These are phyloP conservation scores for Lordiphosa stackelbergi DNA, from an alignment of 1,140 invertebrate species.

Conservation along the genomic window DNA sequence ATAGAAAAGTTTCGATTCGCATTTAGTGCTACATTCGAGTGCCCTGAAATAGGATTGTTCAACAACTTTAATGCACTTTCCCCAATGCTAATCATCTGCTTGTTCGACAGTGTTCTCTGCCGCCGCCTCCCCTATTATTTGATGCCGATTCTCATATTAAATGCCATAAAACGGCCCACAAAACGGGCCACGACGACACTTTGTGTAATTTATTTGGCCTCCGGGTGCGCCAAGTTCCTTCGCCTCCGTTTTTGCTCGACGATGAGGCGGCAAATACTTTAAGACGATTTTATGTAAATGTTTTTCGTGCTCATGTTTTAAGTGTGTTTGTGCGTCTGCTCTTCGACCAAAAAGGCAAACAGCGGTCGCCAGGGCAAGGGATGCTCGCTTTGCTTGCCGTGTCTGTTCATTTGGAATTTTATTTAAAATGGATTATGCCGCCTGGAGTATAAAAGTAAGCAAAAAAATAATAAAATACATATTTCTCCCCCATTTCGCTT, in stretches of 20 bases:
- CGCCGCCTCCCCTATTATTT: slow-evolving; percentile 8
- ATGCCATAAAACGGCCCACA: slow-evolving; percentile 70
- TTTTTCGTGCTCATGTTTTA: slow-evolving; percentile 75
- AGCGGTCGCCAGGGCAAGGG: slow-evolving; percentile 39
- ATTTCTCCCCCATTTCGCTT: slow-evolving; percentile 29
- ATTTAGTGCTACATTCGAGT: slow-evolving; percentile 41
- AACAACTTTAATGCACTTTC: slow-evolving; percentile 48
- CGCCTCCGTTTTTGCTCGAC: slow-evolving; percentile 23
- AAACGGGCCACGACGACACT: slow-evolving; percentile 60
- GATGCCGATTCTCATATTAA: slow-evolving; percentile 42
- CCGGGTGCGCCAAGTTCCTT: slow-evolving; percentile 44
- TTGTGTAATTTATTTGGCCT: slow-evolving; percentile 72
- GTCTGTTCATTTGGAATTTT: slow-evolving; percentile 73
- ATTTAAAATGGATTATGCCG: slow-evolving; percentile 73
- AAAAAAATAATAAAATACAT: slow-evolving; percentile 38
- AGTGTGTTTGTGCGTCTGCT: slow-evolving; percentile 63
- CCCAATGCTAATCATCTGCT: slow-evolving; percentile 26
- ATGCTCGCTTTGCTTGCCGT: slow-evolving; percentile 50
- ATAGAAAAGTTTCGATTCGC: slow-evolving; percentile 48
- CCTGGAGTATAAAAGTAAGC: slow-evolving; percentile 23
- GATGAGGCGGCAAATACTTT: slow-evolving; percentile 73
- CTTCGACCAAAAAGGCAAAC: slow-evolving; percentile 55
- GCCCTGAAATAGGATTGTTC: slow-evolving; percentile 2
- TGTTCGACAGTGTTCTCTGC: slow-evolving; percentile 5
- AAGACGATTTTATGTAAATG: slow-evolving; percentile 75